Base-by-base conservation (phyloP, 2,888 invertebrate species). In the Piscicola geometra region DNA sequence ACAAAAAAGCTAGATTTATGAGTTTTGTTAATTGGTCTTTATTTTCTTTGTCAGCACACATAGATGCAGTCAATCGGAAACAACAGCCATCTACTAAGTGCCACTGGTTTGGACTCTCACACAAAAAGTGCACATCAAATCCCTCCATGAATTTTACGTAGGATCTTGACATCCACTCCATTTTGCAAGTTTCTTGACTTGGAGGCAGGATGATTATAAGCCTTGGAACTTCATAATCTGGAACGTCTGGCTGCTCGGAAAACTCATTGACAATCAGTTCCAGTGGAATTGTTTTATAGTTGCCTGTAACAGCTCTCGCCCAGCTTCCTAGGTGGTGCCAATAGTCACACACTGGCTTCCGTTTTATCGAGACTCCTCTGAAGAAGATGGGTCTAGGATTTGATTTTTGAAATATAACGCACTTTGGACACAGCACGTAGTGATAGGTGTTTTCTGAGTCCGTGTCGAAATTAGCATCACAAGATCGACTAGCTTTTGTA, bases 101-200 rank as follows among this genome's bases (percentile, higher is more conserved):
- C 80, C 80, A 80, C 70, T 77, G 77, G 9, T 78, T 78, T 28
- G 79, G 79, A 77, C 79, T 79, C 73, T 80, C 80, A 71, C 80
- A 80, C 2, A 80, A 77, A 70, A 80, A 79, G 75, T 80, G 80
- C 36, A 79, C 79, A 64, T 80, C 80, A 75, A 79, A 80, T 30
- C 80, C 80, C 60, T 80, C 80, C 47, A 80, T 79, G 75, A 80
- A 80, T 60, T 78, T 78, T 66, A 77, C 77, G 68, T 75, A 67
- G 18, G 75, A 77, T 69, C 68, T 75, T 67, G 76, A 75, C 75
- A 77, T 77, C 80, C 80, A 80, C 41, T 80, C 80, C 30, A 32
- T 73, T 36, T 64, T 73, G 41, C 73, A 73, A 15, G 52, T 35
- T 1, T 73, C 35, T 1, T 30, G 18, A 35, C 36, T 73, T 12